Evolutionary conservation across 2,888 invertebrate genomes (phyloP).

Genomic region (Drosophila gaucha): DNA sequence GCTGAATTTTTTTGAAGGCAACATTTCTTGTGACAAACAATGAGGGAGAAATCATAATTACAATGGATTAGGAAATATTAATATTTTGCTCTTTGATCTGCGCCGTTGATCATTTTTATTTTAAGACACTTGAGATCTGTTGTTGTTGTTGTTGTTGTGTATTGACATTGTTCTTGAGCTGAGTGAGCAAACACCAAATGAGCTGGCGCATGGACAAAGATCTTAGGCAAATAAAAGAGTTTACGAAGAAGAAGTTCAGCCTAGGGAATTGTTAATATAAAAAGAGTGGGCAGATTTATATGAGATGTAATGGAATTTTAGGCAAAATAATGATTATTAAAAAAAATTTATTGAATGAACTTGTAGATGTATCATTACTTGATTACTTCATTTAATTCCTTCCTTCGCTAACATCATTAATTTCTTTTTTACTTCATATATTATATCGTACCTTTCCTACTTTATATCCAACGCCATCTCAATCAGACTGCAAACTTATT

Average conservation of each 20-base stretch:
- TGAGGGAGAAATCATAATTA: slow-evolving; percentile 73
- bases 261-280: background rate
- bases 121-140: slow-evolving; percentile 50
- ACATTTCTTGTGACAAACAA: slow-evolving; percentile 72
- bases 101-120: slow-evolving; percentile 51
- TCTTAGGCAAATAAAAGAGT: slow-evolving; percentile 51
- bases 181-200: slow-evolving; percentile 65
- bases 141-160: slow-evolving; percentile 34
- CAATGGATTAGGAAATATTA: slow-evolving; percentile 79
- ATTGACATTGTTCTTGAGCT: slow-evolving; percentile 57
- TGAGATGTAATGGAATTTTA: background rate
- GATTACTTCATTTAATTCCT: no score
- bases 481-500: slow-evolving; percentile 1
- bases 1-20: slow-evolving; percentile 60
- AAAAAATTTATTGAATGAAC: no score
- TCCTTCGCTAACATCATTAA: no score
- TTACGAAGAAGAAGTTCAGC: background rate
- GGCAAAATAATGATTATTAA: background rate
- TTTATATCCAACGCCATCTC: background rate
- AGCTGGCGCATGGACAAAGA: slow-evolving; percentile 67
- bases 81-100: slow-evolving; percentile 60
- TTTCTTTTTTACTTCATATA: background rate
- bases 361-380: no score
- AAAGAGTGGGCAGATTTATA: background rate
- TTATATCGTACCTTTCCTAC: no score